phyloP scores from a whole-genome alignment of 2,113 vertebrate species.

The Benitochromis conjunctus region DNA sequence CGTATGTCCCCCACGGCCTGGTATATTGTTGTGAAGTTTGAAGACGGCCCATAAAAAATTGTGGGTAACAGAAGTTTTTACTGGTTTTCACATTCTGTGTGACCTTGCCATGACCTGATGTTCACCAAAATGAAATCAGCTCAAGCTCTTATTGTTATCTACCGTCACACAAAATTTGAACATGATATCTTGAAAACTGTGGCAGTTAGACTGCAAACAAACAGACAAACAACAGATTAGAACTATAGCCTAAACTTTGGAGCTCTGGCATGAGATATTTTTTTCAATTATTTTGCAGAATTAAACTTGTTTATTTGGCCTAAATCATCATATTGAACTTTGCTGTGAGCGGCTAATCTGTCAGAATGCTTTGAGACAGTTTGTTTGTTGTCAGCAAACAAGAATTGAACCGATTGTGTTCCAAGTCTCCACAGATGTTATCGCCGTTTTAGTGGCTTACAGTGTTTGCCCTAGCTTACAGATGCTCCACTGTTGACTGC shows the following conservation, averaged over 20 bases:
- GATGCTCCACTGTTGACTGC: neutral
- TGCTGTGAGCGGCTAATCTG: neutral
- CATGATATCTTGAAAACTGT: neutral
- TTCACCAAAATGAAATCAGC: neutral
- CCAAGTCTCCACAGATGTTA: neutral
- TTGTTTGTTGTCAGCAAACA: neutral
- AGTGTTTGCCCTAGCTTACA: neutral
- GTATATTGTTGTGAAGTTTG: neutral
- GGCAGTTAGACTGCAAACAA: neutral
- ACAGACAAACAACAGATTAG: neutral
- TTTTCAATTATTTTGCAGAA: neutral
- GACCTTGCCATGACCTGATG: neutral
- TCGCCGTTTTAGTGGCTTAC: neutral
- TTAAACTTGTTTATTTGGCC: neutral
- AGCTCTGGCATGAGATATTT: neutral
- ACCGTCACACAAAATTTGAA: neutral
- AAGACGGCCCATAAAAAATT: neutral
- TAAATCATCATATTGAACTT: neutral
- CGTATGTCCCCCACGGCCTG: neutral
- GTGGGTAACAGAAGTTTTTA: neutral
- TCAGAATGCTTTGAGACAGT: neutral
- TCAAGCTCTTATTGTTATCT: neutral
- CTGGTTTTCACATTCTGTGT: neutral
- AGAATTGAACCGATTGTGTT: neutral
- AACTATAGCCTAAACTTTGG: neutral